Evolutionary conservation across 2,113 vertebrate species (phyloP).

Genomic region (Anolis sagrei): DNA sequence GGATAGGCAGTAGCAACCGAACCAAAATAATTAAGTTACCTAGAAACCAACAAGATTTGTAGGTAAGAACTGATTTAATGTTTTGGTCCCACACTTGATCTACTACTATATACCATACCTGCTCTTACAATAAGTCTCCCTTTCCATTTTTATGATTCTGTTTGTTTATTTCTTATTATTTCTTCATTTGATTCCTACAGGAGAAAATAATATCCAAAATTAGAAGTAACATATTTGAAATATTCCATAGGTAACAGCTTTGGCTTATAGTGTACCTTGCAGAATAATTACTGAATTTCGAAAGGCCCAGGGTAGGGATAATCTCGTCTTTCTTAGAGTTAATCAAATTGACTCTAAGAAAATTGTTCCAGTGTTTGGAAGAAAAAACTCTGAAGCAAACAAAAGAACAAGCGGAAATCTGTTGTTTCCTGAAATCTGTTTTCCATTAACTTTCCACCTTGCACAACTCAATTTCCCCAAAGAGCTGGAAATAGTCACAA

Average conservation of each 20-base stretch:
- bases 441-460: slow-evolving; percentile 31
- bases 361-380: neutral
- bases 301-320: neutral
- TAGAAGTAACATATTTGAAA: neutral
- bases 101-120: too few relatives aligned
- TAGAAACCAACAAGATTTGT: neutral
- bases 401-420: neutral
- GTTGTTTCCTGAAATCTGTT: neutral
- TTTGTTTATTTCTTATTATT: neutral
- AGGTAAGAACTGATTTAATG: neutral
- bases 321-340: neutral
- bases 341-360: neutral
- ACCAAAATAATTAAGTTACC: too few relatives aligned
- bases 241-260: neutral
- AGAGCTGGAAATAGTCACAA: slow-evolving; percentile 21
- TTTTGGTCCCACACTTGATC: neutral
- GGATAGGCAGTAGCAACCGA: neutral
- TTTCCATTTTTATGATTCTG: neutral
- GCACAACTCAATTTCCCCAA: slow-evolving; percentile 20
- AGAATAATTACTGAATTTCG: neutral
- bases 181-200: neutral
- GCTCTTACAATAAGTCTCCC: neutral
- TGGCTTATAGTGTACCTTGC: neutral
- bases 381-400: neutral
- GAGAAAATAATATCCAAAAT: neutral